Percentiles rank a stretch among this genome's conserved stretches.
Conservation (phyloP, 2,888 invertebrate species). For the Cantharis rustica region DNA sequence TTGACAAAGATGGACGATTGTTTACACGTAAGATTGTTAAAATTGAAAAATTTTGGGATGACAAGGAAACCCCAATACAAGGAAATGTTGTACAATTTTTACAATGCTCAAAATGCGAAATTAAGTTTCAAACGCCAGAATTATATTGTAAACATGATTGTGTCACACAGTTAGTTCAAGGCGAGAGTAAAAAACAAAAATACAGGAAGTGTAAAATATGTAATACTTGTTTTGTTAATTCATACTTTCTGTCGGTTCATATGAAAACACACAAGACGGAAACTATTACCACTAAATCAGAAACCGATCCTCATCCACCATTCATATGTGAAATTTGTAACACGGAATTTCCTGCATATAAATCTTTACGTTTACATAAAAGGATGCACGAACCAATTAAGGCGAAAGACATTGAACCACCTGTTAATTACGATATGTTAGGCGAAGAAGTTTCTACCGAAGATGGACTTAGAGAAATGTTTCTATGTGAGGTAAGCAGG, state of each 20-base stretch:
- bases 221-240: constrained; percentile 58
- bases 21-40: constrained; percentile 63
- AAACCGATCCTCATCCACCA: constrained; percentile 41
- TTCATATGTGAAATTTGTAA: constrained; percentile 69
- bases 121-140: constrained; percentile 56
- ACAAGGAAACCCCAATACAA: constrained; percentile 22
- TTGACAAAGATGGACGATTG: constrained; percentile 58
- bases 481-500: constrained; percentile 42
- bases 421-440: constrained; percentile 53
- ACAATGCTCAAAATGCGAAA: constrained; percentile 57
- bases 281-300: constrained; percentile 11
- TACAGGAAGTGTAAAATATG: constrained; percentile 57
- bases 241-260: constrained; percentile 65
- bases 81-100: constrained; percentile 49
- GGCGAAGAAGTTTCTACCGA: constrained; percentile 46
- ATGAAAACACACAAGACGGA: constrained; percentile 62
- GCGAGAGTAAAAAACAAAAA: constrained; percentile 15
- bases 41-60: constrained; percentile 64
- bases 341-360: constrained; percentile 70
- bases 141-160: constrained; percentile 58
- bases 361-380: constrained; percentile 70
- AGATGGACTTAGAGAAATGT: constrained; percentile 52
- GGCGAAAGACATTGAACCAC: constrained; percentile 59
- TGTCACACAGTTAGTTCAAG: constrained; percentile 30
- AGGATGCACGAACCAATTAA: constrained; percentile 76